Evolutionary conservation across 2,888 invertebrate species (phyloP).

Genomic region (Papilio demoleus): DNA sequence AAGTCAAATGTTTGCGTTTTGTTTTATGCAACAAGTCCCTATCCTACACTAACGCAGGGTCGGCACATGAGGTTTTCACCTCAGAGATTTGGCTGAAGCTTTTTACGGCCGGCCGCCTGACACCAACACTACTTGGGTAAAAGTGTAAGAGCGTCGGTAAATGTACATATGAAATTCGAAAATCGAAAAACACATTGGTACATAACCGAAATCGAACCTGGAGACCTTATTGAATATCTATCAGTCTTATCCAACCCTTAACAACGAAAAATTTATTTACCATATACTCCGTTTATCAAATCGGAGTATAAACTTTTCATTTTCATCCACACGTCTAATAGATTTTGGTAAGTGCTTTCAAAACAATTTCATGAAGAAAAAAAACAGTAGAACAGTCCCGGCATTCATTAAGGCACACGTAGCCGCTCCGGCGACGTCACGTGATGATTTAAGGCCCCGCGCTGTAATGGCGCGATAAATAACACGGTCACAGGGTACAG

Average conservation of each 20-base stretch:
- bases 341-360: conserved; percentile 78
- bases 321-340: conserved; percentile 67
- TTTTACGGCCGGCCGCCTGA: too few relatives aligned
- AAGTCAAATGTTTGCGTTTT: not conserved
- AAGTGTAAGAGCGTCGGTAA: too few relatives aligned
- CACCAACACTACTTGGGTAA: too few relatives aligned
- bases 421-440: conserved; percentile 73
- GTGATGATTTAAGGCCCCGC: conserved; percentile 81
- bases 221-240: too few relatives aligned
- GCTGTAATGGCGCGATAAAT: conserved; percentile 83
- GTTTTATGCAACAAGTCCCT: not conserved
- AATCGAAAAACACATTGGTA: too few relatives aligned
- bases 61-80: too few relatives aligned
- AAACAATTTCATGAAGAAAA: conserved; percentile 77
- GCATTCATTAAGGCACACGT: conserved; percentile 79
- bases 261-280: too few relatives aligned
- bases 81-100: too few relatives aligned
- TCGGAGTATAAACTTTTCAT: conserved; percentile 50
- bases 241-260: not conserved
- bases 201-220: too few relatives aligned
- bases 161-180: too few relatives aligned
- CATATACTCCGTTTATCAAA: too few relatives aligned
- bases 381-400: conserved; percentile 66
- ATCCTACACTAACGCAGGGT: too few relatives aligned
- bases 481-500: conserved; percentile 73